Evolutionary conservation across 1,140 invertebrate species (phyloP).

Genomic region (Drosophila littoralis): DNA sequence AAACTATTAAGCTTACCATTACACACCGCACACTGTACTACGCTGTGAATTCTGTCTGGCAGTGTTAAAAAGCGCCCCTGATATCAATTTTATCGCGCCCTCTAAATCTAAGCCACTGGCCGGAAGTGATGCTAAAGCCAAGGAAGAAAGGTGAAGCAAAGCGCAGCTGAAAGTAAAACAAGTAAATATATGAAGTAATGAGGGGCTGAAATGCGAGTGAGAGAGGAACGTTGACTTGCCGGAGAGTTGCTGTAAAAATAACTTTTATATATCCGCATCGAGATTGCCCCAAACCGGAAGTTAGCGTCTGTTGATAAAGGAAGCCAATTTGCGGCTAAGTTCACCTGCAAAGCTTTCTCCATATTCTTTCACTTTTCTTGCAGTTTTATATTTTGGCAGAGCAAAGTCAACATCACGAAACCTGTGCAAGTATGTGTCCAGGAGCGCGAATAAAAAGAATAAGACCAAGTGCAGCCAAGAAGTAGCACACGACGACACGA

Average conservation of each 20-base stretch:
- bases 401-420: no score
- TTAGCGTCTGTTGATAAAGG: conserved; percentile 55
- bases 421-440: no score
- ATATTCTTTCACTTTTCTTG: no score
- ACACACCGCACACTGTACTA: background rate
- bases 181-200: conserved; percentile 60
- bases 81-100: conserved; percentile 67
- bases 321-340: conserved; percentile 72
- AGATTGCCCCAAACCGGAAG: conserved; percentile 52
- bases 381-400: no score
- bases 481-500: no score
- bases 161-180: conserved; percentile 50
- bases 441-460: no score
- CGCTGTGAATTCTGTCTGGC: conserved; percentile 13
- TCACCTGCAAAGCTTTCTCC: conserved; percentile 42
- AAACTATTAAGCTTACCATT: conserved; percentile 50
- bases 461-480: no score
- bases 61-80: conserved; percentile 63
- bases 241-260: conserved; percentile 70
- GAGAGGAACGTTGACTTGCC: no score
- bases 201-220: conserved; percentile 37
- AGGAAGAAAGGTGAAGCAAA: conserved; percentile 21
- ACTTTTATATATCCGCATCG: conserved; percentile 82
- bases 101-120: conserved; percentile 64
- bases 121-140: conserved; percentile 51